phyloP scores from a whole-genome alignment of 2,797 vertebrate genomes.

The Lithobates sylvaticus region DNA sequence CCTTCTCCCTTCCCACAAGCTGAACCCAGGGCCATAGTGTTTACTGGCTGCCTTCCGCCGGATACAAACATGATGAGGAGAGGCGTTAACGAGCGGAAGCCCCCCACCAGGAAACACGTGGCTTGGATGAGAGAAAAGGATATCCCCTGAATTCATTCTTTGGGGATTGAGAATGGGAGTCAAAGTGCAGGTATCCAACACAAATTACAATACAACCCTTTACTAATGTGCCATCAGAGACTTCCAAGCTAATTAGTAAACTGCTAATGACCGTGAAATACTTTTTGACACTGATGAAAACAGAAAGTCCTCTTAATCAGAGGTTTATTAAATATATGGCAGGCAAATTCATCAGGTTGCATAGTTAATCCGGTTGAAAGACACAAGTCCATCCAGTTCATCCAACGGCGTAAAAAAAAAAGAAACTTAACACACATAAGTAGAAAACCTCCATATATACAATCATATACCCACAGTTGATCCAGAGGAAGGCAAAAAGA shows the following conservation, averaged over 20 bases:
- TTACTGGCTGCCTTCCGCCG: slow-evolving; percentile 72
- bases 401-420: too few species aligned
- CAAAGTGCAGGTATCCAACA: slow-evolving; percentile 2
- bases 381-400: too few species aligned
- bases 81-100: slow-evolving; percentile 62
- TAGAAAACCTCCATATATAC: too few species aligned
- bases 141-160: slow-evolving; percentile 35
- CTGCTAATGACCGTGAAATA: background rate
- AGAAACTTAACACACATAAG: too few species aligned
- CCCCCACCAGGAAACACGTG: slow-evolving; percentile 64
- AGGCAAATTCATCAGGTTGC: too few species aligned
- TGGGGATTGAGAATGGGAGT: background rate
- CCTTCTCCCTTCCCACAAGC: slow-evolving; percentile 66
- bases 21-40: slow-evolving; percentile 66
- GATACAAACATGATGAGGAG: slow-evolving; percentile 62
- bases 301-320: too few species aligned
- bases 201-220: background rate
- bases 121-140: slow-evolving; percentile 60
- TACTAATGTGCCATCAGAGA: background rate
- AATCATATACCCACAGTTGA: too few species aligned
- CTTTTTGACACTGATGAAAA: background rate
- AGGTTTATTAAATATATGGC: too few species aligned
- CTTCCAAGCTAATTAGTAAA: background rate
- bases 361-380: too few species aligned
- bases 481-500: too few species aligned